Evolutionary conservation across 2,797 vertebrate species (phyloP).

Genomic region (Oophaga sylvatica): DNA sequence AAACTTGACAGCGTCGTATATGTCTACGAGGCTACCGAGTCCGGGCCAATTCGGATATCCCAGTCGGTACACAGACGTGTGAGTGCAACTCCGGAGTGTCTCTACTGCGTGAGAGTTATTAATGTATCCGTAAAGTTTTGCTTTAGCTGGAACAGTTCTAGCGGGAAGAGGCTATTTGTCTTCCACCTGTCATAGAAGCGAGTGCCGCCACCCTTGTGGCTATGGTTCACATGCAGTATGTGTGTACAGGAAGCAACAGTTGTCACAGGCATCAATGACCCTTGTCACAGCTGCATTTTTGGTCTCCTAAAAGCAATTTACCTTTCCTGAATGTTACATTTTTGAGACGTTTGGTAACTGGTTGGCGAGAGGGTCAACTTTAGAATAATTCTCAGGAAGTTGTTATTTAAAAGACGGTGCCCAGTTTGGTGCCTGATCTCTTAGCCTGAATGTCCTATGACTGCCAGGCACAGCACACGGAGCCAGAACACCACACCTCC

Average conservation of each 20-base stretch:
- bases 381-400: background rate
- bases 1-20: too few species aligned
- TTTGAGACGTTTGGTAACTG: background rate
- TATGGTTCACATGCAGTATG: constrained; percentile 11
- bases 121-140: background rate
- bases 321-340: background rate
- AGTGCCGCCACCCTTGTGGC: background rate
- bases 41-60: too few species aligned
- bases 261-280: constrained; percentile 14
- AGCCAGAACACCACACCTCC: too few species aligned
- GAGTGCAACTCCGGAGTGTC: background rate
- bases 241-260: constrained; percentile 12
- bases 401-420: background rate
- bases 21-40: too few species aligned
- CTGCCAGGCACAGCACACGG: too few species aligned
- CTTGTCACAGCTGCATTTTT: constrained; percentile 7
- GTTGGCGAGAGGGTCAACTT: background rate
- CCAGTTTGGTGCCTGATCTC: background rate
- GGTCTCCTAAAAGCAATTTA: constrained; percentile 1
- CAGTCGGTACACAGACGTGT: background rate
- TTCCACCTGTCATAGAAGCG: constrained; percentile 3
- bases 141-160: background rate
- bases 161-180: background rate
- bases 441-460: background rate
- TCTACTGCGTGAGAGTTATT: background rate